These are phyloP conservation scores for Chymomyza amoena DNA, from an alignment of 2,888 invertebrate genomes.

Conservation along the genomic window DNA sequence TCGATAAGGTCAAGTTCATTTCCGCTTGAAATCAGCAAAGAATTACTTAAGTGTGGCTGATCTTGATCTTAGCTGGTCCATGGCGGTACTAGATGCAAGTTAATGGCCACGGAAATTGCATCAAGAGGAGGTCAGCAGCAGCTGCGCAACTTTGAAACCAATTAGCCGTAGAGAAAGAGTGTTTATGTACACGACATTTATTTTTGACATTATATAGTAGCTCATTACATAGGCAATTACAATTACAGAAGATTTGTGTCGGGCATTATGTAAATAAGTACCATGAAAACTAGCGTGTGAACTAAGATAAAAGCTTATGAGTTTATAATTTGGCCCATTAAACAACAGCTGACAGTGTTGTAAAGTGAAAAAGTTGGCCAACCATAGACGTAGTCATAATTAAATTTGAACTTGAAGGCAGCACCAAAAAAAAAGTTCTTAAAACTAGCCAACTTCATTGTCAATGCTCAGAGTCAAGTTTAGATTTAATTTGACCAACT, in stretches of 20 bases:
- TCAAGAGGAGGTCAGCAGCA: neutral
- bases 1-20: conserved; percentile 69
- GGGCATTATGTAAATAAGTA: neutral
- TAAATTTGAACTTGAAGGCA: conserved; percentile 31
- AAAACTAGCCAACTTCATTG: conserved; percentile 40
- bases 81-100: neutral
- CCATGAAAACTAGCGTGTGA: conserved; percentile 5
- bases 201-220: neutral
- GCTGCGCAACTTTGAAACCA: neutral
- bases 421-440: conserved; percentile 3
- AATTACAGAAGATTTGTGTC: conserved; percentile 10
- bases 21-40: conserved; percentile 44
- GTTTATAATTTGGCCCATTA: conserved; percentile 34
- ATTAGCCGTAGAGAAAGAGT: neutral
- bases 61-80: conserved; percentile 13
- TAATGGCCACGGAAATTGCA: neutral
- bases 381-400: neutral
- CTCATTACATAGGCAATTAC: conserved; percentile 60
- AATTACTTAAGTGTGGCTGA: conserved; percentile 8
- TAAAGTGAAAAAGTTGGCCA: conserved; percentile 44
- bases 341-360: conserved; percentile 6
- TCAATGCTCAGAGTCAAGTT: conserved; percentile 57
- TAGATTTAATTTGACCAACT: conserved; percentile 33
- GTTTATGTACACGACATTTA: neutral
- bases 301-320: conserved; percentile 20